Conservation (phyloP, 1,140 invertebrate species). For the Meloidogyne chitwoodi region DNA sequence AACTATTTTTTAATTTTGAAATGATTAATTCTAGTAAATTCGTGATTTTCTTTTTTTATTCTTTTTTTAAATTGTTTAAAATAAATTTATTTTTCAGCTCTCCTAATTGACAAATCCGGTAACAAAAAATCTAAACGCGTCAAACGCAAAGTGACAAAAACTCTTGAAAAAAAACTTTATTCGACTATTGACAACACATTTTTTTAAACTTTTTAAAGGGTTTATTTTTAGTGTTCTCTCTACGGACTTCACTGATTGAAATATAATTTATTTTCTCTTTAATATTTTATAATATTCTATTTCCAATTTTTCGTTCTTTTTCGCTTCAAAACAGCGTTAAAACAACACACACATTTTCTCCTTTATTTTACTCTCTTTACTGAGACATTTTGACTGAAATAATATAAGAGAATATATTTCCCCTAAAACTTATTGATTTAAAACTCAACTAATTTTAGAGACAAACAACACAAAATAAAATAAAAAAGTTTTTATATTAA, state of each 20-base stretch:
- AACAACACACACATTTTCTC: not conserved
- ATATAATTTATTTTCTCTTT: conserved; percentile 1
- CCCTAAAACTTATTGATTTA: not conserved
- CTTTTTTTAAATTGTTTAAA: not conserved
- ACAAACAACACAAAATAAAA: not conserved
- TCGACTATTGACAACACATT: not conserved
- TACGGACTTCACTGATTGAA: not conserved
- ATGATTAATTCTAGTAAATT: not conserved
- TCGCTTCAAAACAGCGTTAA: not conserved
- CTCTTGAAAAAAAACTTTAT: too few species aligned
- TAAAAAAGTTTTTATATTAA: not conserved
- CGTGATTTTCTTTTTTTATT: not conserved
- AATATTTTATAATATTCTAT: too few species aligned
- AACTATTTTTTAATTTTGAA: not conserved
- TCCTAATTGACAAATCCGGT: not conserved
- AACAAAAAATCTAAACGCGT: not conserved
- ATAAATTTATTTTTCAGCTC: not conserved
- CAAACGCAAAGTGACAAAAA: not conserved
- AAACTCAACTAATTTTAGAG: not conserved
- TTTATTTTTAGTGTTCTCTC: not conserved
- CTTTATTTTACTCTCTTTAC: not conserved
- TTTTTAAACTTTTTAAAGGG: not conserved
- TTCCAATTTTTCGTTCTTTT: not conserved
- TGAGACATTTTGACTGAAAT: not conserved
- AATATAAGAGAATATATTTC: not conserved